Evolutionary conservation across 2,797 vertebrate species (phyloP), one percentile per base, ranked within the genome.

Genomic region (Triplophysa yarkandensis): DNA sequence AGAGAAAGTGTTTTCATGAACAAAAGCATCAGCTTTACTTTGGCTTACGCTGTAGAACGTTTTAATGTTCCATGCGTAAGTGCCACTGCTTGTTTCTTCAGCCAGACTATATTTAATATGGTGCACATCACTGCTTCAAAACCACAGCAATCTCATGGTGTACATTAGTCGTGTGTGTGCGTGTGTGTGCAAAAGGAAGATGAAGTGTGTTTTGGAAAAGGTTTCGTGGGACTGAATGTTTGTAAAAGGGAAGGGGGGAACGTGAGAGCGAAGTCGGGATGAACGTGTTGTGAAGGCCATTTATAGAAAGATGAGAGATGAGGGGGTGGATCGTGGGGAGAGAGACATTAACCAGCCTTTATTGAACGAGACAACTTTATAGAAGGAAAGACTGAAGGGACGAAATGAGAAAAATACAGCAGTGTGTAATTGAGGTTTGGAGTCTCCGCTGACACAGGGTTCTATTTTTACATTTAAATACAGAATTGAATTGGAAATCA

Each of bases 311-410:
- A 54, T 11, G 19, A 67, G 30, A 16, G 39, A 6, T 32, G 54
- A 32, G 41, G 41, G 63, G 52, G 23, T 10, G 63, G 50, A 50
- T 39, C 48, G 21, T 21, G 71, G 74, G 62, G 52, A 41, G 25
- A 44, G 58, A 55, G 19, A 36, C 17, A 66, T 63, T 72, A 84
- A 78, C 25, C 74, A 69, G 80, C 72, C 81, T 66, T 77, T 70
- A 74, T 44, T 75, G 57, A 82, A 83, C 50, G 23, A 71, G 50
- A 65, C 70, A 39, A 78, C 77, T 83, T 80, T 79, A 82, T 74
- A 43, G 52, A 27, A 68, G 44, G 39, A 73, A 30, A 68, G 62
- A 52, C n/a, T 21, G 43, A 73, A 76, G 73, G 66, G 58, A n/a
- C 52, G 34, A 57, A 17, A 39, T 4, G 7, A 43, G 11, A 27